A percentile compares a stretch with the other conserved stretches of the same genome.
Evolutionary conservation across 2,113 vertebrate species (phyloP).

Genomic region (Cichladusa arquata): DNA sequence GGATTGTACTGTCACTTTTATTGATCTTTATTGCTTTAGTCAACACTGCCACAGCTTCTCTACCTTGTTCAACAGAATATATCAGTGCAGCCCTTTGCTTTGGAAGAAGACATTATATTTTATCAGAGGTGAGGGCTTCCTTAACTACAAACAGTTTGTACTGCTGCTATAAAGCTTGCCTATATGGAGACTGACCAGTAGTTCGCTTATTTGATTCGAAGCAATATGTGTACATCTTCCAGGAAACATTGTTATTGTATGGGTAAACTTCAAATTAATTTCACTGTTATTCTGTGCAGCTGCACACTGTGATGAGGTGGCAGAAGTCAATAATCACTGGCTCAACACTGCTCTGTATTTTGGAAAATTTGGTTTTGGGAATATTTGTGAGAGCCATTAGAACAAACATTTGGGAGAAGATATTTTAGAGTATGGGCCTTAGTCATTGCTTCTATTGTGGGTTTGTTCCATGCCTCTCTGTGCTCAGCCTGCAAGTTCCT

Average conservation of each 20-base stretch:
- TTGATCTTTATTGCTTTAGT: slow-evolving; percentile 40
- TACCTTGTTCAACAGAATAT: slow-evolving; percentile 15
- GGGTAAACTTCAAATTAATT: slow-evolving; percentile 13
- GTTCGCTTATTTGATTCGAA: neutral
- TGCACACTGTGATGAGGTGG: neutral
- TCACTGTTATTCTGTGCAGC: neutral
- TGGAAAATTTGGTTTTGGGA: neutral
- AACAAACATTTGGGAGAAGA: neutral
- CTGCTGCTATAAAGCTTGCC: neutral
- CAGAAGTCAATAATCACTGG: neutral
- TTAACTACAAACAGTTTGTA: neutral
- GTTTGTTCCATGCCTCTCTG: neutral
- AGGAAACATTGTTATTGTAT: neutral
- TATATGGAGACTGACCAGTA: neutral
- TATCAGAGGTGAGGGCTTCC: neutral
- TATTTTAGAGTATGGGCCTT: neutral
- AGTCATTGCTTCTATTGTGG: neutral
- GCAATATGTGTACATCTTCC: neutral
- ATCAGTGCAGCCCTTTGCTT: neutral
- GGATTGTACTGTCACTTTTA: slow-evolving; percentile 17
- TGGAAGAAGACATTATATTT: neutral
- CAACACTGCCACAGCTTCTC: neutral
- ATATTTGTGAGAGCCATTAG: neutral
- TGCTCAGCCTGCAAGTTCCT: neutral
- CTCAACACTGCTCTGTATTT: neutral